Evolutionary conservation across 2,888 invertebrate genomes (phyloP).

Genomic region (Caenorhabditis auriculariae): DNA sequence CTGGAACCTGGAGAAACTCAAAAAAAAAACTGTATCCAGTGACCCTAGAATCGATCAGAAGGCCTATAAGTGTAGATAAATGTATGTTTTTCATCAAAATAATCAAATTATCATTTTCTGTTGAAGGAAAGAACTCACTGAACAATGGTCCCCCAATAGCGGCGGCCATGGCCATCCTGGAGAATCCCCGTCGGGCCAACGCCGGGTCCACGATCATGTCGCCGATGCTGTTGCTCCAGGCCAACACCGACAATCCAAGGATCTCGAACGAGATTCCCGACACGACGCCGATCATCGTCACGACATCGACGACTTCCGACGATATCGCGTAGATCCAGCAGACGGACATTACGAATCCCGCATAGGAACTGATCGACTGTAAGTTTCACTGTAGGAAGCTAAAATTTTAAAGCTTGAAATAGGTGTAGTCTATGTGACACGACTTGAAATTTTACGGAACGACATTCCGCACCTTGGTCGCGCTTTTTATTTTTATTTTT

Average conservation of each 20-base stretch:
- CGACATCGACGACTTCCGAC: conserved; percentile 70
- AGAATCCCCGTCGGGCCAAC: conserved; percentile 72
- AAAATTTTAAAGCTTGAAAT: no score
- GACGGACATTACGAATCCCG: conserved; percentile 71
- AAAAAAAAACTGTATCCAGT: no score
- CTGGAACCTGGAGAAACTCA: no score
- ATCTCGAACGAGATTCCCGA: conserved; percentile 65
- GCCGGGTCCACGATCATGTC: conserved; percentile 72
- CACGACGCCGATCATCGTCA: conserved; percentile 70
- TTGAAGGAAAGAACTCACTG: conserved; percentile 65
- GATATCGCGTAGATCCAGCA: conserved; percentile 72
- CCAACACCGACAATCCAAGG: conserved; percentile 72
- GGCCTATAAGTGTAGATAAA: no score
- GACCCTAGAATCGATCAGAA: no score
- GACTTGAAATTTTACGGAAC: no score
- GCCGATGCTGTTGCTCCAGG: conserved; percentile 74
- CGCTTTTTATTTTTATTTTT: no score
- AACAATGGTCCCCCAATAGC: conserved; percentile 75
- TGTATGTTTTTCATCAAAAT: neutral
- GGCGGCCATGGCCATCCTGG: conserved; percentile 74
- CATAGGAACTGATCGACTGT: conserved; percentile 62
- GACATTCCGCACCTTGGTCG: no score
- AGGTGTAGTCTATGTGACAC: no score
- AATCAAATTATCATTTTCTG: neutral
- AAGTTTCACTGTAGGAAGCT: conserved; percentile 1